phyloP scores from a whole-genome alignment of 1,140 invertebrate species.

The Metopolophium dirhodum region DNA sequence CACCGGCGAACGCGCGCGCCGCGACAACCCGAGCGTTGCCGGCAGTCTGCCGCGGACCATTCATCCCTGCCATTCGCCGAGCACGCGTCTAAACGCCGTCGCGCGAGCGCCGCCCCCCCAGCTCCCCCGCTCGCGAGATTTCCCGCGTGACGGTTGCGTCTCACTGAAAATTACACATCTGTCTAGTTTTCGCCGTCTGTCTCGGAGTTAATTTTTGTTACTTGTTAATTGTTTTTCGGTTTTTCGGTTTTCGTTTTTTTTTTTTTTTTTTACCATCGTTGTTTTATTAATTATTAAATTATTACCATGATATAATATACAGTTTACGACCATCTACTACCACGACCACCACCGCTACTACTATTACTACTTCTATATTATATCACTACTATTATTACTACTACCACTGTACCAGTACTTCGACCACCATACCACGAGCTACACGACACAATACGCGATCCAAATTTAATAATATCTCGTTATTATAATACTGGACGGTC shows the following conservation, averaged over 20 bases:
- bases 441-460: background rate
- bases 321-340: background rate
- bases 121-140: background rate
- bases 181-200: background rate
- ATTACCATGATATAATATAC: too few species aligned
- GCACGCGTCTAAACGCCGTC: conserved; percentile 37
- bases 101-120: conserved; percentile 4
- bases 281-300: too few species aligned
- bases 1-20: conserved; percentile 22
- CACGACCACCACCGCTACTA: background rate
- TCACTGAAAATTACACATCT: background rate
- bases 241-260: background rate
- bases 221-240: background rate
- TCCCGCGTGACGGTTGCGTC: conserved; percentile 8
- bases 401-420: background rate
- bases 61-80: conserved; percentile 53
- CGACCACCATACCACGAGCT: background rate
- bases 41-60: conserved; percentile 56
- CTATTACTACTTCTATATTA: background rate
- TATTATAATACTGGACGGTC: too few species aligned
- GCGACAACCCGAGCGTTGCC: conserved; percentile 6
- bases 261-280: background rate
- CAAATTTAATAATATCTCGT: background rate
- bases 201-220: background rate
- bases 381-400: too few species aligned